These are phyloP conservation scores for Hoplodrina ambigua DNA, from an alignment of 2,888 invertebrate genomes.

Conservation along the genomic window DNA sequence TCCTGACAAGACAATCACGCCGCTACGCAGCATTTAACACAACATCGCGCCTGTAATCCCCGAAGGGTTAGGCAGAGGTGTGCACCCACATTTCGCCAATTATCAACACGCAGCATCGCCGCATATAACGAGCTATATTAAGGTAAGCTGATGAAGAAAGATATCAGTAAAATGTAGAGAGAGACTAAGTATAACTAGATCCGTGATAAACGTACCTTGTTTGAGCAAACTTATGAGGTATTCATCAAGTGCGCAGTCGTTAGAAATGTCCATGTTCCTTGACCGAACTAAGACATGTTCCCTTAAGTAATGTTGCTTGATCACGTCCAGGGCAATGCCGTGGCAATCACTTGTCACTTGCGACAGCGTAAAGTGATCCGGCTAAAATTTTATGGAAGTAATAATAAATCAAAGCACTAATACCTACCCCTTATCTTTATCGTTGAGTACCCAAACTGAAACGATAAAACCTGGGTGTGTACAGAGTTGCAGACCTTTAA, in stretches of 20 bases:
- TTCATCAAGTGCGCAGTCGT: constrained; percentile 82
- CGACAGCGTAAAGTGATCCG: constrained; percentile 70
- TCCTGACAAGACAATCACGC: no score
- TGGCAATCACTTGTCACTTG: constrained; percentile 71
- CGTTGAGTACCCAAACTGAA: neutral
- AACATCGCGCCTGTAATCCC: no score
- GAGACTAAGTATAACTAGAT: no score
- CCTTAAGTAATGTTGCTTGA: constrained; percentile 77
- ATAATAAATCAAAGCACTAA: neutral
- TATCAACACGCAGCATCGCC: no score
- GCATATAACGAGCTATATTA: no score
- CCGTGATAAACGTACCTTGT: constrained; percentile 73
- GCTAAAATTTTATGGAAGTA: constrained; percentile 64
- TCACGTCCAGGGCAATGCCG: constrained; percentile 71
- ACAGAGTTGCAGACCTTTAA: neutral
- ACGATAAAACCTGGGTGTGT: neutral
- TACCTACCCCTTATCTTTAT: neutral
- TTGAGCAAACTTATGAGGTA: constrained; percentile 79
- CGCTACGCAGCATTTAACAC: no score
- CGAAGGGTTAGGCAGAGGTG: no score
- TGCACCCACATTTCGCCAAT: no score
- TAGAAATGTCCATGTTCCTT: constrained; percentile 75
- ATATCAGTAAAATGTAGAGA: no score
- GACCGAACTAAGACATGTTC: constrained; percentile 83
- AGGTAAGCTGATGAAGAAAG: no score